Conservation (phyloP, 2,888 invertebrate species). For the Patella pellucida region DNA sequence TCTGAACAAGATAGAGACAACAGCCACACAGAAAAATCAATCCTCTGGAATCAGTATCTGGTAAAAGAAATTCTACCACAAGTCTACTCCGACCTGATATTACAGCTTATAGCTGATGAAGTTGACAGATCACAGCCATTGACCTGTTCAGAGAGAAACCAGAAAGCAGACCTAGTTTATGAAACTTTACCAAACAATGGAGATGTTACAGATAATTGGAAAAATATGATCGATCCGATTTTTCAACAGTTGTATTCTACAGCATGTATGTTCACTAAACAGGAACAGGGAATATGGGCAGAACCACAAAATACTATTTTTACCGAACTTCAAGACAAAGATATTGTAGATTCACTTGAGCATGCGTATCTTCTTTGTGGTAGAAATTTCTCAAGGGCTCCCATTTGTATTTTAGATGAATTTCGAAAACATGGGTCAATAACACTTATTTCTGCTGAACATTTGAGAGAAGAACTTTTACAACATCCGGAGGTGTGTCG, state of each 20-base stretch:
- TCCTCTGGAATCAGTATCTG: slow-evolving; percentile 61
- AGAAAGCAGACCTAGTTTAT: slow-evolving; percentile 23
- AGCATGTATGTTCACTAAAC: neutral
- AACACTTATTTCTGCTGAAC: neutral
- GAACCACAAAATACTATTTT: slow-evolving; percentile 4
- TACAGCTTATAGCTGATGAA: neutral
- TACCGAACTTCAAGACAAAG: neutral
- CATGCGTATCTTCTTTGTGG: slow-evolving; percentile 1
- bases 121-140: slow-evolving; percentile 36
- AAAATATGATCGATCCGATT: slow-evolving; percentile 49
- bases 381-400: slow-evolving; percentile 13
- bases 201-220: slow-evolving; percentile 34
- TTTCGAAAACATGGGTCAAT: neutral
- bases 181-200: slow-evolving; percentile 29
- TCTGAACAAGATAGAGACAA: slow-evolving; percentile 37
- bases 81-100: slow-evolving; percentile 35
- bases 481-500: neutral
- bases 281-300: slow-evolving; percentile 13
- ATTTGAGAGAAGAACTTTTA: neutral
- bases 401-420: neutral
- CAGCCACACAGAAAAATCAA: slow-evolving; percentile 46
- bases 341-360: neutral
- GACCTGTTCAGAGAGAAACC: neutral
- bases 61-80: slow-evolving; percentile 54
- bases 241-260: slow-evolving; percentile 38